phyloP scores from a whole-genome alignment of 1,140 invertebrate genomes.

The Delia radicum region DNA sequence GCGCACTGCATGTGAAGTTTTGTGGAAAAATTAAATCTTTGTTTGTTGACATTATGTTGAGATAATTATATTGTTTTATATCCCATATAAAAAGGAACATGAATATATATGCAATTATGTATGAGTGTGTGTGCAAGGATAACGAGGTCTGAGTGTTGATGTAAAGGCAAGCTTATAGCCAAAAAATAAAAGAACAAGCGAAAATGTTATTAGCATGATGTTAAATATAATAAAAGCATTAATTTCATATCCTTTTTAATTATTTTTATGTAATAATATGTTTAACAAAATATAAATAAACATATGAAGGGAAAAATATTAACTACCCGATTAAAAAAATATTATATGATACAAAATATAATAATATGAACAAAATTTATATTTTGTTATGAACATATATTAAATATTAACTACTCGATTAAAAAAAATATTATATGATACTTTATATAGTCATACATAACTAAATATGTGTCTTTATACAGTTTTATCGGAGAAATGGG shows the following conservation, averaged over 20 bases:
- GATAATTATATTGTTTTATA: slow-evolving; percentile 17
- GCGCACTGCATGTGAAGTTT: background rate
- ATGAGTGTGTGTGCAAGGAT: background rate
- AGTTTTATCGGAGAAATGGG: too few relatives aligned
- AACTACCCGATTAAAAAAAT: too few relatives aligned
- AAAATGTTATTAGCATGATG: background rate
- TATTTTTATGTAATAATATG: slow-evolving; percentile 20
- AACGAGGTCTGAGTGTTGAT: background rate
- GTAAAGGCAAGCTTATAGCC: background rate
- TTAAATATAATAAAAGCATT: slow-evolving; percentile 24
- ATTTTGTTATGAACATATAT: background rate
- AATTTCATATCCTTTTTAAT: slow-evolving; percentile 23
- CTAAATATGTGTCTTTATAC: too few relatives aligned
- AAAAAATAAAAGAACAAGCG: background rate
- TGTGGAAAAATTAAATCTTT: slow-evolving; percentile 9
- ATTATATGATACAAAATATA: background rate
- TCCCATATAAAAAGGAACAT: background rate
- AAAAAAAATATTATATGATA: too few relatives aligned
- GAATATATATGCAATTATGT: background rate
- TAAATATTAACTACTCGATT: too few relatives aligned
- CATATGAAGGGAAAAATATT: background rate
- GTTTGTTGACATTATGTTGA: slow-evolving; percentile 20
- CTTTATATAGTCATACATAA: too few relatives aligned
- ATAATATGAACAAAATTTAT: background rate
- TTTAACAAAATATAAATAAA: background rate